A percentile compares a stretch with the other conserved stretches of the same genome.
These are phyloP conservation scores for Aporophyla nigra DNA, from an alignment of 2,888 invertebrate species.

Conservation along the genomic window DNA sequence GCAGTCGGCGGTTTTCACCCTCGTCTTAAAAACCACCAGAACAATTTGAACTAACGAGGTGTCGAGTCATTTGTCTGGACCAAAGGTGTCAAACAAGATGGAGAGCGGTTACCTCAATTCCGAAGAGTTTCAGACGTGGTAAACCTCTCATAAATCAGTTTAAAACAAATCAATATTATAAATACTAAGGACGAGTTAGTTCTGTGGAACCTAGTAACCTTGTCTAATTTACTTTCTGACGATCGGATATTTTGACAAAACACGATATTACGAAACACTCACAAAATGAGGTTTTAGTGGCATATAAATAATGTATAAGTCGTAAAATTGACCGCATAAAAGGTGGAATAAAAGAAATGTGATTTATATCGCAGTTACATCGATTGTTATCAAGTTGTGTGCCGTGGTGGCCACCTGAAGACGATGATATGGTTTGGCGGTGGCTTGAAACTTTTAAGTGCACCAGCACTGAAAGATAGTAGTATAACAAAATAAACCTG, in stretches of 20 bases:
- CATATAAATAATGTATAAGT: slow-evolving; percentile 76
- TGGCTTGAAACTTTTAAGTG: neutral
- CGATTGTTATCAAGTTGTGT: slow-evolving; percentile 71
- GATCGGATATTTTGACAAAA: slow-evolving; percentile 44
- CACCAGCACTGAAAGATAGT: neutral
- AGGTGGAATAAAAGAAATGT: slow-evolving; percentile 72
- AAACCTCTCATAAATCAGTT: neutral
- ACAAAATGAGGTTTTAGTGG: slow-evolving; percentile 70
- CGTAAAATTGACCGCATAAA: slow-evolving; percentile 77
- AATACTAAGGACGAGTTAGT: neutral
- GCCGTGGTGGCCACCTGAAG: slow-evolving; percentile 41
- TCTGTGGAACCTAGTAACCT: neutral
- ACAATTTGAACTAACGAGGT: slow-evolving; percentile 57
- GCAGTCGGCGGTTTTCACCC: slow-evolving; percentile 55
- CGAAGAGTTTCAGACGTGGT: slow-evolving; percentile 1
- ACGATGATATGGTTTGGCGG: neutral
- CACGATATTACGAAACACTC: slow-evolving; percentile 62
- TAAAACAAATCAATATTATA: neutral
- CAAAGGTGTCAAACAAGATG: slow-evolving; percentile 31
- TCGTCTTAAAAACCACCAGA: slow-evolving; percentile 54
- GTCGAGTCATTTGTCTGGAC: slow-evolving; percentile 39
- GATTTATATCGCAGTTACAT: slow-evolving; percentile 74
- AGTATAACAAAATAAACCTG: too few species aligned
- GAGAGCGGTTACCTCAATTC: slow-evolving; percentile 26
- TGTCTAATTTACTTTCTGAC: neutral